Base-by-base conservation (phyloP, 2,797 vertebrate genomes). In the Sebastes trivittatus region DNA sequence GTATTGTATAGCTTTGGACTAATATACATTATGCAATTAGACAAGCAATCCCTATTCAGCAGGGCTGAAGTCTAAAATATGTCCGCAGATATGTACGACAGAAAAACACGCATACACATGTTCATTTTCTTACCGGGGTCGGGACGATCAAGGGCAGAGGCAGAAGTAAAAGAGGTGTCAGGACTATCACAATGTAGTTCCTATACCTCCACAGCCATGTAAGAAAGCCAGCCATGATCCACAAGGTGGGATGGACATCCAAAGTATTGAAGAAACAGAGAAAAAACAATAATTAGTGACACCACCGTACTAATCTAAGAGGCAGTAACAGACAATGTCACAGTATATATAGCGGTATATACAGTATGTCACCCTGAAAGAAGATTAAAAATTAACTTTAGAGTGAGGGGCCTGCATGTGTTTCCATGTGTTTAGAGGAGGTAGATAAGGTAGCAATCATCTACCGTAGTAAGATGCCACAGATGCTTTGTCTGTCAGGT, bases 151-250 rank as follows among this genome's bases (percentile, higher is more conserved):
- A 25, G 0, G 88, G 70, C 79, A 98, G 76, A 13, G 97, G 97
- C 78, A 98, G 93, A 20, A 97, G 93, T 14, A 98, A 87, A 11
- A 98, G 34, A 22, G 96, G 97, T 2, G 95, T 84, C 5, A 96
- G 2, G 23, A 96, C 0, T 29, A 89, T 58, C 25, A 97, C 73
- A 72, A 97, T 73, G 64, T 97, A 97, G 81, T 93, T 96, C 80
- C 94, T 95, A 80, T 92, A 94, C 68, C 92, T 94, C 92, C 95
- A 94, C 7, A 95, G 11, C 70, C 72, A 91, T 87, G 72, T 90
- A 81, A 91, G 83, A 82, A 25, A 88, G 68, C 76, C 80, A 79
- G 88, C 85, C 96, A 97, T 96, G 87, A 38, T 84, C 32, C 30
- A 67, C 10, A 27, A 25, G 14, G 49, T 46, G 66, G 55, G 63